Conservation (phyloP, 1,140 invertebrate species). For the Agrypnia vestita region DNA sequence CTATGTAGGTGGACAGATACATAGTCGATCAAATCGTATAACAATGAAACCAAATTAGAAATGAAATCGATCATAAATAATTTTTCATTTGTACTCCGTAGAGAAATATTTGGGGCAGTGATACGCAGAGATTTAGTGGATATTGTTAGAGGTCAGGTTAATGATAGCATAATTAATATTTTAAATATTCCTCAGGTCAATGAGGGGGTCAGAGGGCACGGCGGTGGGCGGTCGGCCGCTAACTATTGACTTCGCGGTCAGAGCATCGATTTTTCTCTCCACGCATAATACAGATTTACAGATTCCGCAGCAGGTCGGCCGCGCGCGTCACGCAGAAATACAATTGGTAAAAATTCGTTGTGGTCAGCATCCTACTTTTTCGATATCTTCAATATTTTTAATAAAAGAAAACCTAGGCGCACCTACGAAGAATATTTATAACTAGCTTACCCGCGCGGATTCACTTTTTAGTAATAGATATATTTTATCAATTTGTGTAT, state of each 20-base stretch:
- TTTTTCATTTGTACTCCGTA: not conserved
- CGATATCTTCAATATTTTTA: no score
- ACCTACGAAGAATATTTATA: no score
- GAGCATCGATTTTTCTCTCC: not conserved
- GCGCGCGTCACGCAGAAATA: slow-evolving; percentile 17
- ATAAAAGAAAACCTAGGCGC: no score
- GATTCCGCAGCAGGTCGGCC: not conserved
- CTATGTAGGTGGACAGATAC: no score
- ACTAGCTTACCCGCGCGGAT: no score
- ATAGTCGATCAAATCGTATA: no score
- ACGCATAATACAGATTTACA: not conserved
- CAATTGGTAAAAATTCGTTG: not conserved
- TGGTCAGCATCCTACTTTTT: no score
- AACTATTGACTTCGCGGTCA: slow-evolving; percentile 16
- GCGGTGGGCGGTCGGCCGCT: slow-evolving; percentile 32
- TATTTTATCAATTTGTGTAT: no score
- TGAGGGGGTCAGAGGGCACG: slow-evolving; percentile 6
- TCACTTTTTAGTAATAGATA: no score
- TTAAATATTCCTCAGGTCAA: slow-evolving; percentile 18
- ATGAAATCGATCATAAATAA: no score
- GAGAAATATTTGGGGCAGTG: not conserved
- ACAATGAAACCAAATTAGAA: no score
- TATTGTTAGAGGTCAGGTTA: not conserved
- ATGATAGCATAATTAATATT: slow-evolving; percentile 27
- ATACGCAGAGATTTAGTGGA: no score